Conservation (phyloP, 35 echinoderm and acorn worm species). For the Apostichopus parvimensis region DNA sequence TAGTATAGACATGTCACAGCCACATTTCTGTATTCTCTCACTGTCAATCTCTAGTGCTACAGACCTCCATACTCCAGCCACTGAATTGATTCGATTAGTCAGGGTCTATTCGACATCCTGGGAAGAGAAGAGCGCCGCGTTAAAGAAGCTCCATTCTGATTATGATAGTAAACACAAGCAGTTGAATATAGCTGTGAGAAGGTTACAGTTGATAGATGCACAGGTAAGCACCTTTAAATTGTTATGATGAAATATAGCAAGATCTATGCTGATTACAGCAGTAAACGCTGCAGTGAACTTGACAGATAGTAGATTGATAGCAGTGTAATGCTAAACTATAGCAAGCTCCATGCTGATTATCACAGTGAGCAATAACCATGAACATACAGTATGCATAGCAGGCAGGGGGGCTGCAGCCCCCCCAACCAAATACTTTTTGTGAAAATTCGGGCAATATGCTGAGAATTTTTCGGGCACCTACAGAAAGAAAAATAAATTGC, state of each 20-base stretch:
- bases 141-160: slow-evolving; percentile 95
- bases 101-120: slow-evolving; percentile 86
- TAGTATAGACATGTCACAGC: neutral
- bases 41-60: slow-evolving; percentile 56
- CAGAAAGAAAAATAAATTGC: no score
- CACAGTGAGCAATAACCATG: slow-evolving; percentile 92
- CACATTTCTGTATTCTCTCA: no score
- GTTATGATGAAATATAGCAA: neutral
- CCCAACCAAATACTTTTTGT: no score
- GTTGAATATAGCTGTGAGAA: slow-evolving; percentile 88
- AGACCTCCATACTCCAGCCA: slow-evolving; percentile 82
- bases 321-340: no score
- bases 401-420: no score
- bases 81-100: slow-evolving; percentile 87
- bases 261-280: neutral
- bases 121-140: slow-evolving; percentile 92
- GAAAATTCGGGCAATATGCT: no score
- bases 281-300: no score
- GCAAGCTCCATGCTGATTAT: slow-evolving; percentile 91
- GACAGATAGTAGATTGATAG: no score
- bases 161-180: slow-evolving; percentile 99
- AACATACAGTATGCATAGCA: neutral
- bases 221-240: slow-evolving; percentile 45
- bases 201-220: slow-evolving; percentile 85
- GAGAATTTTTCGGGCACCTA: no score